Evolutionary conservation across 2,888 invertebrate species (phyloP).

Genomic region (Embidobia sp.): DNA sequence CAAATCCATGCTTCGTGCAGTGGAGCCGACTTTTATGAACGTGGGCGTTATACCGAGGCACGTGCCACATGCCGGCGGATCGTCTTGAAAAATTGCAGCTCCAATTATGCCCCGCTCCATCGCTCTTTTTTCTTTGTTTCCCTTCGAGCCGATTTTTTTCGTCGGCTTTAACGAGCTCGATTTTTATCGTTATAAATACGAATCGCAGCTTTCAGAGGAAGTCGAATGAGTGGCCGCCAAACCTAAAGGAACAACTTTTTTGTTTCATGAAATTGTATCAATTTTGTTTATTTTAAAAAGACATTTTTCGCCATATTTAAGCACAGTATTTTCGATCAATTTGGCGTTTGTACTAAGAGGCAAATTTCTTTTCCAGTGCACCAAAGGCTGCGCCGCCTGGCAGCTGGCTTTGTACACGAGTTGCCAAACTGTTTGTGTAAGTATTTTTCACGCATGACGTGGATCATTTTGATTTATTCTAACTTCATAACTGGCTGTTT

Average conservation of each 20-base stretch:
- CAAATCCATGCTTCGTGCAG: conserved; percentile 76
- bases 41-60: conserved; percentile 63
- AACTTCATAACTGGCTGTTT: conserved; percentile 27
- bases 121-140: conserved; percentile 16
- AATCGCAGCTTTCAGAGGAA: no score
- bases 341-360: neutral
- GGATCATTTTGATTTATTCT: conserved; percentile 35
- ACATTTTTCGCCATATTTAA: no score
- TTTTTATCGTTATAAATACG: conserved; percentile 18
- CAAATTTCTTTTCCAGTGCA: conserved; percentile 86
- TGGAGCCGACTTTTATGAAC: conserved; percentile 61
- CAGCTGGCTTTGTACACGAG: conserved; percentile 88
- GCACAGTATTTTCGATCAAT: no score
- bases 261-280: no score
- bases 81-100: conserved; percentile 63
- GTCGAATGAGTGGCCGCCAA: no score
- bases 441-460: conserved; percentile 79
- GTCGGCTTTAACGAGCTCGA: neutral
- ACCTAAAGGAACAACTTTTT: no score
- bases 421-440: conserved; percentile 92
- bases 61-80: conserved; percentile 60
- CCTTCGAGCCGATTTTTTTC: neutral
- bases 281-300: no score
- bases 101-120: conserved; percentile 24
- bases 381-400: conserved; percentile 91